phyloP scores from a whole-genome alignment of 2,888 invertebrate genomes.

The Amphimallon solstitiale region DNA sequence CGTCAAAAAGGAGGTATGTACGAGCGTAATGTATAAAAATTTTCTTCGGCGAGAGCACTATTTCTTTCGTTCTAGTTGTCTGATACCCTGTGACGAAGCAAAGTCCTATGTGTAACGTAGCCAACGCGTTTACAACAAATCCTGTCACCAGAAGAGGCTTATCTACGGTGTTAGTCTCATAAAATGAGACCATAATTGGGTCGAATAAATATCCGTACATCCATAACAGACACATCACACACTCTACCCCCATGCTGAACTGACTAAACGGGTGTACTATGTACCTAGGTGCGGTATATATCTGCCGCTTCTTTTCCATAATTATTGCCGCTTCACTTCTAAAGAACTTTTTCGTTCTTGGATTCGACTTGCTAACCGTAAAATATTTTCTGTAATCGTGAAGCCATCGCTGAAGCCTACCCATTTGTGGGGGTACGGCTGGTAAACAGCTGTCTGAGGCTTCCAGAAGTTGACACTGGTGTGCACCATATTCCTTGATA shows the following conservation, averaged over 20 bases:
- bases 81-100: constrained; percentile 57
- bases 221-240: constrained; percentile 43
- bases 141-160: constrained; percentile 1
- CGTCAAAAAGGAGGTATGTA: constrained; percentile 46
- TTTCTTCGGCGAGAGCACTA: constrained; percentile 40
- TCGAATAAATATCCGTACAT: constrained; percentile 40
- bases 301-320: constrained; percentile 57
- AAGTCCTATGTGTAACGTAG: constrained; percentile 42
- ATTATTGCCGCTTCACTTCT: constrained; percentile 57
- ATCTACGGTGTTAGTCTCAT: background rate
- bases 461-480: constrained; percentile 27
- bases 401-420: constrained; percentile 49
- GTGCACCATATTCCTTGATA: constrained; percentile 32
- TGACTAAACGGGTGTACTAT: constrained; percentile 59
- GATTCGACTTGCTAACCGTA: constrained; percentile 54
- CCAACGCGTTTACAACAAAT: constrained; percentile 50
- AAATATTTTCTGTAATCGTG: constrained; percentile 55
- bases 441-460: constrained; percentile 50
- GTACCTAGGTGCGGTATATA: constrained; percentile 55
- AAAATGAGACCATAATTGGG: constrained; percentile 37
- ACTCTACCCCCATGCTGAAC: constrained; percentile 36
- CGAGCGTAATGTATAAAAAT: constrained; percentile 41
- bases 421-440: constrained; percentile 57
- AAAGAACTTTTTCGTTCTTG: constrained; percentile 52
- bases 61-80: constrained; percentile 45